Conservation (phyloP, 2,113 vertebrate genomes). For the Pachycephala philippinensis region DNA sequence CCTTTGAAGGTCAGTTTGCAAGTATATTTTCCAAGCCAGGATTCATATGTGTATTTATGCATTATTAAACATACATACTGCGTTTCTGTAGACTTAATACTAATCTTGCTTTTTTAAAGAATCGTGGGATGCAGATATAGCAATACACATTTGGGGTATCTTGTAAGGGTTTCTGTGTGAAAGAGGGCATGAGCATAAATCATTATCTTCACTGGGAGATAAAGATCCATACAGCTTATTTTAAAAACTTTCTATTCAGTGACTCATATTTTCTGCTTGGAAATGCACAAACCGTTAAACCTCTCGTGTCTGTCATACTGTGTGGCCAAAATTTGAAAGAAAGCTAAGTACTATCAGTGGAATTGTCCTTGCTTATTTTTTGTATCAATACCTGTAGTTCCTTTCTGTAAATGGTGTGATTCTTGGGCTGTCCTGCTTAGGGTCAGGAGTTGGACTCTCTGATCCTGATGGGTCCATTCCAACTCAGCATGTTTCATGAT, state of each 20-base stretch:
- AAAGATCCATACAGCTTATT: background rate
- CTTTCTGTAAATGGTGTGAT: background rate
- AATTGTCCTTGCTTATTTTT: background rate
- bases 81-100: background rate
- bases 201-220: background rate
- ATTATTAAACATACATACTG: background rate
- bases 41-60: fast-evolving
- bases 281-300: background rate
- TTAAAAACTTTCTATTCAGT: background rate
- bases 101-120: background rate
- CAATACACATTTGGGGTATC: background rate
- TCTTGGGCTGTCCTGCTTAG: background rate
- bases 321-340: background rate
- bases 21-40: background rate
- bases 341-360: background rate
- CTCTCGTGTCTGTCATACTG: background rate
- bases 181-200: background rate
- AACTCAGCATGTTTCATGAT: background rate
- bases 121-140: fast-evolving
- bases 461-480: background rate
- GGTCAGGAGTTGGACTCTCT: background rate
- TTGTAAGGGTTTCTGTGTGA: background rate
- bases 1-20: background rate
- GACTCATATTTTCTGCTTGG: background rate
- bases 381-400: background rate